A percentile compares a stretch with the other conserved stretches of the same genome.
These are phyloP conservation scores for Marronus borbonicus DNA, from an alignment of 2,888 invertebrate species.

Conservation along the genomic window DNA sequence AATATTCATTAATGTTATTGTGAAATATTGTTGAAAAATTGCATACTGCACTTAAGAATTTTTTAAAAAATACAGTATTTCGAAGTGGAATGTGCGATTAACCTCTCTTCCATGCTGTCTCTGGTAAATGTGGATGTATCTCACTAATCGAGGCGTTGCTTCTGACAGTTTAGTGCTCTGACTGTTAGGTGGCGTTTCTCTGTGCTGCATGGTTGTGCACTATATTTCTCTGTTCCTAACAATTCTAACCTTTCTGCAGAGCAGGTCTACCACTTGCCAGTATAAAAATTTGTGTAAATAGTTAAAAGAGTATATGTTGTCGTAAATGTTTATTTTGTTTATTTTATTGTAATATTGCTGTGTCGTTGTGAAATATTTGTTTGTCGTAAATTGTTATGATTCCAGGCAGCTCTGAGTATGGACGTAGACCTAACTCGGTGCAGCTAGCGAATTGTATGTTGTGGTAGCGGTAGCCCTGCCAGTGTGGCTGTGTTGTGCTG, in stretches of 20 bases:
- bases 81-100: slow-evolving; percentile 50
- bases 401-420: slow-evolving; percentile 51
- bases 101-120: slow-evolving; percentile 54
- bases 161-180: slow-evolving; percentile 54
- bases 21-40: background rate
- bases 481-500: slow-evolving; percentile 71
- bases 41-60: background rate
- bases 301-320: slow-evolving; percentile 36
- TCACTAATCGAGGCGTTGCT: slow-evolving; percentile 53
- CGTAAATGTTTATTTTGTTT: slow-evolving; percentile 29
- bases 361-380: slow-evolving; percentile 49
- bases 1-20: background rate
- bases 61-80: slow-evolving; percentile 33
- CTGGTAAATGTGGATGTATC: slow-evolving; percentile 54
- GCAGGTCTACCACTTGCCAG: slow-evolving; percentile 66
- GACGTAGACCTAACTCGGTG: slow-evolving; percentile 50
- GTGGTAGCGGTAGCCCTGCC: slow-evolving; percentile 71
- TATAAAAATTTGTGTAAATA: slow-evolving; percentile 45
- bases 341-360: slow-evolving; percentile 41
- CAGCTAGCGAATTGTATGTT: slow-evolving; percentile 64
- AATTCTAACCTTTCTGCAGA: slow-evolving; percentile 61
- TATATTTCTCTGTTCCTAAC: slow-evolving; percentile 52
- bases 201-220: slow-evolving; percentile 67
- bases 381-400: slow-evolving; percentile 49
- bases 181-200: slow-evolving; percentile 58